These are phyloP conservation scores for Anhinga rufa DNA, from an alignment of 2,113 vertebrate genomes.

Conservation along the genomic window DNA sequence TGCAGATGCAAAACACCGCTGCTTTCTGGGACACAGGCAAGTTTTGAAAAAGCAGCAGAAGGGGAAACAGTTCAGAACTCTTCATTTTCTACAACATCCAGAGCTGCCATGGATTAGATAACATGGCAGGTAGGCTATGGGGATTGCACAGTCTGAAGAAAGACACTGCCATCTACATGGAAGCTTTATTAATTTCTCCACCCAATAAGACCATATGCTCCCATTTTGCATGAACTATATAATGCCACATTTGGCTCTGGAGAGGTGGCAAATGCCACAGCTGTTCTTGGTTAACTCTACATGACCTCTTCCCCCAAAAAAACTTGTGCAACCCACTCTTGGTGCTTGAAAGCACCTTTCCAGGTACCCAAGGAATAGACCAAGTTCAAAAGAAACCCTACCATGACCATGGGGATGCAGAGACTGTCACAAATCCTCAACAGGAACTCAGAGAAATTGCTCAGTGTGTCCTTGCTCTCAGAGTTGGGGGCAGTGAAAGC, in stretches of 20 bases:
- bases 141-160: neutral
- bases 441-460: constrained; percentile 83
- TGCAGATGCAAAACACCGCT: neutral
- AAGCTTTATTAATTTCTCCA: neutral
- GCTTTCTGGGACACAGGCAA: neutral
- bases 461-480: constrained; percentile 75
- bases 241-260: neutral
- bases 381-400: constrained; percentile 58
- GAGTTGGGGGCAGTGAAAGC: constrained; percentile 83
- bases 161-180: neutral
- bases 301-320: neutral
- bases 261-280: neutral
- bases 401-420: constrained; percentile 87
- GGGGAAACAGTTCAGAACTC: neutral
- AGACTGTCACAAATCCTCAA: constrained; percentile 83
- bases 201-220: neutral
- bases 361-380: neutral
- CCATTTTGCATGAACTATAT: neutral
- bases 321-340: neutral
- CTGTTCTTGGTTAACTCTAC: neutral
- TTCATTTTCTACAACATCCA: neutral
- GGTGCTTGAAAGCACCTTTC: neutral
- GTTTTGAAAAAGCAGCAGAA: neutral
- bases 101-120: neutral
- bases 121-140: neutral